A percentile compares a stretch with the other conserved stretches of the same genome.
phyloP scores from a whole-genome alignment of 2,113 vertebrate species.

The Piprites chloris region DNA sequence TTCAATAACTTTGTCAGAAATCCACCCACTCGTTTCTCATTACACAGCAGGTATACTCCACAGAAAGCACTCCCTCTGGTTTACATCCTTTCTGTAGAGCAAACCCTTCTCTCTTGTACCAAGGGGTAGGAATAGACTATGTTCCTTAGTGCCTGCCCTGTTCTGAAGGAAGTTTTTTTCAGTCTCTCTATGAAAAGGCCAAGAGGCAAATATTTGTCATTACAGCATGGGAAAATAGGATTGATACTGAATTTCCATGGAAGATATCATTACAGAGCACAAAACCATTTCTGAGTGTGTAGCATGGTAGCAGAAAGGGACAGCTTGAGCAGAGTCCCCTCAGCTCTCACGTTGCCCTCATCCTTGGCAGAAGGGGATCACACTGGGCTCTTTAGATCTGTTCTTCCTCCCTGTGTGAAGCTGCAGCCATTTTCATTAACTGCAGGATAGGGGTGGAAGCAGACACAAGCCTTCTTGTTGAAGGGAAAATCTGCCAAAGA shows the following conservation, averaged over 20 bases:
- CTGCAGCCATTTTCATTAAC: not conserved
- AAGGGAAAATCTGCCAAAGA: not conserved
- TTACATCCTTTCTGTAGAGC: not conserved
- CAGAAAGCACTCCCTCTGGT: not conserved
- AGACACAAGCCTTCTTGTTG: not conserved
- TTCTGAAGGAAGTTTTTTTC: not conserved
- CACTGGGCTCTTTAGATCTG: not conserved
- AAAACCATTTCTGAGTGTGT: not conserved
- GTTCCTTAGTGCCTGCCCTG: not conserved
- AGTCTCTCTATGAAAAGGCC: not conserved
- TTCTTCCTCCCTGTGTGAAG: not conserved
- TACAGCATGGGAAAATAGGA: not conserved
- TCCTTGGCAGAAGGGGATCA: not conserved
- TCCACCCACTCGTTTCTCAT: not conserved
- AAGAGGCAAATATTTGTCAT: not conserved
- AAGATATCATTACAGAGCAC: not conserved
- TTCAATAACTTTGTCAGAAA: not conserved
- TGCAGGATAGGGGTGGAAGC: not conserved
- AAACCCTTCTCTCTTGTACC: not conserved
- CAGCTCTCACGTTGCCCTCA: not conserved
- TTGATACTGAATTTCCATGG: not conserved
- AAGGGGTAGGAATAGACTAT: not conserved
- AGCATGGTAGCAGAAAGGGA: not conserved
- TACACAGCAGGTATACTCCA: fast-evolving
- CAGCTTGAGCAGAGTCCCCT: not conserved